A percentile compares a stretch with the other conserved stretches of the same genome.
Conservation (phyloP, 2,797 vertebrate species). For the Protonibea diacanthus region DNA sequence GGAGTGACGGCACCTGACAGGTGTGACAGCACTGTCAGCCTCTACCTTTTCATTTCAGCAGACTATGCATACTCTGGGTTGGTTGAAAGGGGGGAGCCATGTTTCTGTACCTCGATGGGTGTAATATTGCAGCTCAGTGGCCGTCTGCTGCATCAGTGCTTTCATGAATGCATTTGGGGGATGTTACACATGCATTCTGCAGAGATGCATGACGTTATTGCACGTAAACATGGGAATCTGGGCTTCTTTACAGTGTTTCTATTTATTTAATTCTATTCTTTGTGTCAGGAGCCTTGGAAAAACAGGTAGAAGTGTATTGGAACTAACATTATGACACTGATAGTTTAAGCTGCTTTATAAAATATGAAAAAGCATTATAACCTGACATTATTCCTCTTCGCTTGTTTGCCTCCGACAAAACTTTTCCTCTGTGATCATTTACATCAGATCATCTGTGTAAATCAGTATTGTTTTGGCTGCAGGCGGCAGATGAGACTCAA, state of each 20-base stretch:
- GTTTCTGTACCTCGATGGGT: constrained; percentile 40
- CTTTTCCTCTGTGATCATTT: constrained; percentile 1
- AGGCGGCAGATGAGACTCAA: neutral
- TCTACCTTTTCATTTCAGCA: constrained; percentile 22
- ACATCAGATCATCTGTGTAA: constrained; percentile 1
- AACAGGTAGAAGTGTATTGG: neutral
- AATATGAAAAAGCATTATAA: neutral
- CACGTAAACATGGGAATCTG: constrained; percentile 25
- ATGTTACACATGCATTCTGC: constrained; percentile 37
- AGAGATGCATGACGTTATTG: constrained; percentile 53
- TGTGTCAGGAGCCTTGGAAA: constrained; percentile 14
- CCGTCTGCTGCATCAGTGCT: constrained; percentile 4
- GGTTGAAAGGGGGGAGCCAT: constrained; percentile 8
- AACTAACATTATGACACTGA: neutral
- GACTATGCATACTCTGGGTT: constrained; percentile 6
- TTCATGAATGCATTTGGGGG: constrained; percentile 10
- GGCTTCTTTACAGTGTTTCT: neutral
- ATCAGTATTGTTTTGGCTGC: constrained; percentile 40
- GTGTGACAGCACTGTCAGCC: constrained; percentile 42
- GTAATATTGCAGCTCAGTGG: constrained; percentile 38
- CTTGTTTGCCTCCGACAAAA: neutral
- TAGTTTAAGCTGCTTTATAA: neutral
- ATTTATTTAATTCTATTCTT: neutral
- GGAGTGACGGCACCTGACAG: constrained; percentile 37
- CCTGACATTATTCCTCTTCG: neutral